Base-by-base conservation (phyloP, 1,140 invertebrate genomes). In the Drosophila lacertosa region DNA sequence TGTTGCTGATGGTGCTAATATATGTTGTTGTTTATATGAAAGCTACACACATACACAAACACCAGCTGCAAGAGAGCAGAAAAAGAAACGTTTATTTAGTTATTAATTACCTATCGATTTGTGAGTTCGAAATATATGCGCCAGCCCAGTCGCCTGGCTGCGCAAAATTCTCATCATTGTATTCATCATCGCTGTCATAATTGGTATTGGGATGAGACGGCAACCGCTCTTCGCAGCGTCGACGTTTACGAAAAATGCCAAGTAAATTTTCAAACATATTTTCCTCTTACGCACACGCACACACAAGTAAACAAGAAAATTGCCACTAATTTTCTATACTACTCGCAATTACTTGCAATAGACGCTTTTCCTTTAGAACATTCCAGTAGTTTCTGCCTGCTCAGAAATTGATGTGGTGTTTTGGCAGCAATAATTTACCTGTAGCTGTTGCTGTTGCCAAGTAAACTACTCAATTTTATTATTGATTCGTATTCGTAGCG, bases 101-200 rank as follows among this genome's bases (percentile, higher is more conserved):
- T 74, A 77, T 81, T 75, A 88, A 89, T 88, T 88, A 88, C 83
- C 83, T 88, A 88, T 88, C 75, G 62, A 54, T 48, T 57, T 67
- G 74, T 55, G 63, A 42, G 42, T 47, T 74, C 64, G 69, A 69
- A 35, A 50, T 42, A 64, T 68, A 60, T 33, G 65, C 44, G 22
- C 64, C 67, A 42, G 55, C 35, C 79, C 80, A 83, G 44, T 72
- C 68, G 45, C 24, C 50, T 59, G 54, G 20, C 35, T 24, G 32
- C 44, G 66, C 58, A 54, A 47, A 53, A 48, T 54, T 39, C 22
- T 48, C 24, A 39, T 47, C 20, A 18, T 13, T 15, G 18, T 42
- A 24, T 42, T 57, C 58, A 32, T 75, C 50, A 22, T 37, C 48
- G 40, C 54, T 29, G 22, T 26, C 26, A 45, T 15, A 32, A 62